Evolutionary conservation across 2,113 vertebrate genomes (phyloP).

Genomic region (Eupsittula cactorum): DNA sequence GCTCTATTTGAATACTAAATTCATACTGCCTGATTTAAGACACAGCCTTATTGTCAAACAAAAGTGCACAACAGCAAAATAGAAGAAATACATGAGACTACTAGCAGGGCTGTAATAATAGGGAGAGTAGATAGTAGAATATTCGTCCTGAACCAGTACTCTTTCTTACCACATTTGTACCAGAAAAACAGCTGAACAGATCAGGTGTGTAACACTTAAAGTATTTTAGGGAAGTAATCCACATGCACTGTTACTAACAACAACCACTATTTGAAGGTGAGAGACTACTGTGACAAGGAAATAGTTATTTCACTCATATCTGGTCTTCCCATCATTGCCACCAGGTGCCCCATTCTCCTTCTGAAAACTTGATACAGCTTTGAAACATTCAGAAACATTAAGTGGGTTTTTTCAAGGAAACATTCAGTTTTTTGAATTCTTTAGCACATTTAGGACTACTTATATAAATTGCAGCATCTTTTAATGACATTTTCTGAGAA

Average conservation of each 20-base stretch:
- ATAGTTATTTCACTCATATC: neutral
- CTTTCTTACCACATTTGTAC: neutral
- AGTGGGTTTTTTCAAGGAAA: neutral
- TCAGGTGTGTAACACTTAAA: neutral
- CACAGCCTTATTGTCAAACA: neutral
- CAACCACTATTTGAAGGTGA: neutral
- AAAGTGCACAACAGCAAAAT: neutral
- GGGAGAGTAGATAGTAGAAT: neutral
- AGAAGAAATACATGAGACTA: accelerated
- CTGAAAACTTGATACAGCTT: neutral
- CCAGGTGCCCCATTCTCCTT: neutral
- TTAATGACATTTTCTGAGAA: neutral
- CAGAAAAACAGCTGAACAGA: neutral
- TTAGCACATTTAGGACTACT: neutral
- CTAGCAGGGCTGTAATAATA: neutral
- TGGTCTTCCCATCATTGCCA: neutral
- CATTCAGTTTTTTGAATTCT: neutral
- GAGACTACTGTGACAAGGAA: neutral
- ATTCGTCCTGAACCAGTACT: neutral
- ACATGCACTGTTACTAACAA: neutral
- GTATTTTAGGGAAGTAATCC: neutral
- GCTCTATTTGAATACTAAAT: neutral
- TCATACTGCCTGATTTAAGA: neutral
- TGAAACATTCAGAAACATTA: neutral
- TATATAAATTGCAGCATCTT: neutral